Evolutionary conservation across 2,888 invertebrate genomes (phyloP).

Genomic region (Hesperia comma): DNA sequence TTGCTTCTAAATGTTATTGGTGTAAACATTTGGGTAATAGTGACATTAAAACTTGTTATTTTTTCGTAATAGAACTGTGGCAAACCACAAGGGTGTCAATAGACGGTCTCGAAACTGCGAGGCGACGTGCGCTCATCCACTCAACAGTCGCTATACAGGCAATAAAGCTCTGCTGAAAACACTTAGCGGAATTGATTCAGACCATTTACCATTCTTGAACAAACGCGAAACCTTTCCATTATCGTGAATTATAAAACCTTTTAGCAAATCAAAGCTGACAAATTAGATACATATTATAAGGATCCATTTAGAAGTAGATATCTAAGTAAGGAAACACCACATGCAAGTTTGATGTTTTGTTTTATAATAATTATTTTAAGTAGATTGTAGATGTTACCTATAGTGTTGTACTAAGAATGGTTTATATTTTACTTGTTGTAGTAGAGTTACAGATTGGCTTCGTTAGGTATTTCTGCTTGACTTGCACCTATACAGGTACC

Average conservation of each 20-base stretch:
- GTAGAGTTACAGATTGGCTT: too few species aligned
- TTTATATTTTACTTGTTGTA: too few species aligned
- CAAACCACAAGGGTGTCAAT: slow-evolving; percentile 42
- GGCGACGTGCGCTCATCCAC: slow-evolving; percentile 60
- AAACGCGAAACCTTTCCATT: slow-evolving; percentile 82
- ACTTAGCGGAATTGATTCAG: slow-evolving; percentile 83
- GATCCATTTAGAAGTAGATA: not conserved
- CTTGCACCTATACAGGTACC: too few species aligned
- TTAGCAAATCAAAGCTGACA: slow-evolving; percentile 57
- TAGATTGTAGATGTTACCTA: too few species aligned
- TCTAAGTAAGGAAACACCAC: not conserved
- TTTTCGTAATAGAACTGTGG: not conserved
- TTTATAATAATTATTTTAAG: too few species aligned
- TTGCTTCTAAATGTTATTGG: too few species aligned
- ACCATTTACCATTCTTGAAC: slow-evolving; percentile 83
- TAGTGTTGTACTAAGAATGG: too few species aligned
- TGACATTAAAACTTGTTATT: not conserved
- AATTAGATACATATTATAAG: slow-evolving; percentile 27
- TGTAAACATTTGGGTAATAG: not conserved
- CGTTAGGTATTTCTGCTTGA: too few species aligned
- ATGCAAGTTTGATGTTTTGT: not conserved
- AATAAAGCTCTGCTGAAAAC: slow-evolving; percentile 82
- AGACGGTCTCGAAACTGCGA: slow-evolving; percentile 45
- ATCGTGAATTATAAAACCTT: slow-evolving; percentile 82
- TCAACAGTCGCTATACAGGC: slow-evolving; percentile 69